Evolutionary conservation across 2,888 invertebrate genomes (phyloP), one percentile per base, ranked within the genome.

Genomic region (Drosophila ochracea): DNA sequence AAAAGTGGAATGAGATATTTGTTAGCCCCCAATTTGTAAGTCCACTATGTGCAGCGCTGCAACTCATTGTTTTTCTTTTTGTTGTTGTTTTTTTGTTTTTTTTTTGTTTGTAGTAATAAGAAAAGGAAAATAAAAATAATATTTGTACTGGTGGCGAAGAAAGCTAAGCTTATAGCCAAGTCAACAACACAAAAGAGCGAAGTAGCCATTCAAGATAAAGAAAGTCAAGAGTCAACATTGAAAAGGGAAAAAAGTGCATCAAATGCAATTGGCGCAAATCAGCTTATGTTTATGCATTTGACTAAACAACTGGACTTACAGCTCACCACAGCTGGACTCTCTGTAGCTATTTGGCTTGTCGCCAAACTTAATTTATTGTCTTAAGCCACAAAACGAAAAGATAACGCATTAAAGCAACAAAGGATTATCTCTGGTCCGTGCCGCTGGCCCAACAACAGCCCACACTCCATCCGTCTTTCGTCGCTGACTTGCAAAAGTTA

Each of bases 351-450:
- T 83, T 82, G 65, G 54, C 69, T 63, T 73, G 70, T 64, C 66
- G 72, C 76, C 83, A 87, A 91, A 91, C 86, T 89, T 78, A 90
- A 91, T 91, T 87, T 91, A 82, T 87, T 78, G 79, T 70, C 72
- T 76, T 85, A 84, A 90, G 90, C 84, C 83, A 79, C 77, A 80
- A 82, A 83, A 65, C 82, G 78, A 76, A 78, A 84, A 76, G 75
- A 80, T 68, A 77, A 73, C 71, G 59, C 68, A 66, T 68, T 88
- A 88, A 88, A 71, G 72, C 81, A 77, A 77, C 78, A 85, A 85
- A 81, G 90, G 85, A 90, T 85, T 85, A 85, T 85, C 90, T 85
- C 33, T 59, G 39, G 35, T 47, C 57, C 55, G 47, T 62, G 52
- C 57, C 47, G 43, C 59, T 63, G 57, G 43, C 59, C 61, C 10